phyloP scores from a whole-genome alignment of 1,140 invertebrate genomes.

The Metaphire vulgaris region DNA sequence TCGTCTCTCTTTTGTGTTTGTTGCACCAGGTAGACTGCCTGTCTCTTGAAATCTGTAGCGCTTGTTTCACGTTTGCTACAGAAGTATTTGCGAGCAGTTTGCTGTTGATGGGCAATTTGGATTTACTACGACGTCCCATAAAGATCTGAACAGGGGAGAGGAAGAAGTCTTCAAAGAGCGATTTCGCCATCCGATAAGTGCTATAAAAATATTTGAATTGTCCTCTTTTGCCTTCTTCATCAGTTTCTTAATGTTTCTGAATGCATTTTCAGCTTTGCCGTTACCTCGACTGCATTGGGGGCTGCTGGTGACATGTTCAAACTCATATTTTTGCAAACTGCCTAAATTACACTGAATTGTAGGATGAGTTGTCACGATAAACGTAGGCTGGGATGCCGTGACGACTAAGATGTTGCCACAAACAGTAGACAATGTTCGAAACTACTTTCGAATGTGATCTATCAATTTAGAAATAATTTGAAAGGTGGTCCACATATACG shows the following conservation, averaged over 20 bases:
- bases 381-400: slow-evolving; percentile 21
- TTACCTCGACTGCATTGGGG: slow-evolving; percentile 5
- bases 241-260: slow-evolving; percentile 5
- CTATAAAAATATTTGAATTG: slow-evolving; percentile 23
- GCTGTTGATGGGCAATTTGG: not conserved
- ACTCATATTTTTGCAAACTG: slow-evolving; percentile 2
- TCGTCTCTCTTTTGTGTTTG: not conserved
- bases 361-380: slow-evolving; percentile 10
- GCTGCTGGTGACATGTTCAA: not conserved
- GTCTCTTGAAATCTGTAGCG: not conserved
- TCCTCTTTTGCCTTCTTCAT: slow-evolving; percentile 3
- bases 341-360: not conserved
- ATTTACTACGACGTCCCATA: not conserved
- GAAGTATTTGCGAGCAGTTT: not conserved
- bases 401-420: slow-evolving; percentile 11
- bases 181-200: slow-evolving; percentile 29
- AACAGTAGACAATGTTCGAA: not conserved
- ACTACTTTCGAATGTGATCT: slow-evolving; percentile 4
- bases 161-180: slow-evolving; percentile 15
- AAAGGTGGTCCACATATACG: slow-evolving; percentile 21
- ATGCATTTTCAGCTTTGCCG: slow-evolving; percentile 10
- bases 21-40: not conserved
- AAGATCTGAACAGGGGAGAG: slow-evolving; percentile 10
- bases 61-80: not conserved
- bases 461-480: slow-evolving; percentile 12